Evolutionary conservation across 1,140 invertebrate genomes (phyloP).

Genomic region (Halesus radiatus): DNA sequence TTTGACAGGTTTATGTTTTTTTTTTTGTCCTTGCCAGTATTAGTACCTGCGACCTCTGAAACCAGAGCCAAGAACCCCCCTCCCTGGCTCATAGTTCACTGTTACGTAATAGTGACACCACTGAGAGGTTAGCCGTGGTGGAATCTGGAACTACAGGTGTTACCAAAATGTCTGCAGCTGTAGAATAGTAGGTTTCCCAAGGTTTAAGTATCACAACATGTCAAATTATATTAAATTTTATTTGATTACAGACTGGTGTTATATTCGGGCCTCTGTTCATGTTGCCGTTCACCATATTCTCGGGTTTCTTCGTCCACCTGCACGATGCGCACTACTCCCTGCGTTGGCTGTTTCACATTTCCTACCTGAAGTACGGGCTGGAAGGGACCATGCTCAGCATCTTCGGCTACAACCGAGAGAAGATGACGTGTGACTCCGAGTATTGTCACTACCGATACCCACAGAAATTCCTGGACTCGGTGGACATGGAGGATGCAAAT

Average conservation of each 20-base stretch:
- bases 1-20: no score
- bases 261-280: slow-evolving; percentile 88
- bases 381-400: slow-evolving; percentile 77
- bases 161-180: no score
- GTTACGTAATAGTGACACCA: no score
- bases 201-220: no score
- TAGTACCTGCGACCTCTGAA: no score
- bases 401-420: slow-evolving; percentile 78
- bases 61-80: no score
- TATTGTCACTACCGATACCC: slow-evolving; percentile 84
- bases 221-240: background rate
- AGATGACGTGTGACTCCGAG: slow-evolving; percentile 74
- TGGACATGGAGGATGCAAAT: slow-evolving; percentile 80
- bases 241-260: slow-evolving; percentile 78
- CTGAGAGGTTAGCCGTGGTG: no score
- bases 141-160: no score
- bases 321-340: slow-evolving; percentile 85
- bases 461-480: slow-evolving; percentile 76
- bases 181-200: no score
- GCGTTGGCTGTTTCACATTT: slow-evolving; percentile 89
- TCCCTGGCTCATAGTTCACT: no score
- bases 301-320: slow-evolving; percentile 90
- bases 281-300: slow-evolving; percentile 89
- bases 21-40: no score
- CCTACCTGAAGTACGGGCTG: slow-evolving; percentile 85